Base-by-base conservation (phyloP, 2,113 vertebrate genomes). In the Callionymus lyra region DNA sequence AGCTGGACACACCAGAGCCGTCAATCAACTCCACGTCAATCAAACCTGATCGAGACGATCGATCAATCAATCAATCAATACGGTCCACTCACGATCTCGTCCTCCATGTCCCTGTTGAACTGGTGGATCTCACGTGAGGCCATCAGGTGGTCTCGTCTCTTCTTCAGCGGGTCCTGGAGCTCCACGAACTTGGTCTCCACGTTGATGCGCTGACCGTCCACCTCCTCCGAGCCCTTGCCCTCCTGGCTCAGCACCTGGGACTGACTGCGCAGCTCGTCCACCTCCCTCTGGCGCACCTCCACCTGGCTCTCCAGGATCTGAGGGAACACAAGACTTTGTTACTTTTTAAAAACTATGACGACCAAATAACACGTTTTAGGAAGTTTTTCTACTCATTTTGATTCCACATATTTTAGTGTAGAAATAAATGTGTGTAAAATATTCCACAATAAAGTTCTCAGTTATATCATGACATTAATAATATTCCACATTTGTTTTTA, bases 111-210 rank as follows among this genome's bases (percentile, higher is more conserved):
- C 10, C 92, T 58, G 80, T 93, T 95, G 83, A 94, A 96, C 83
- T 95, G 93, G 65, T 95, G 92, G 70, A 93, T 92, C 82, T 99
- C 94, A 5, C 90, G 82, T 49, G 94, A 98, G 11, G 91, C 93
- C 85, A 94, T 77, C 6, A 99, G 83, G 45, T 93, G 87, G 41
- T 89, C 84, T 34, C 93, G 90, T 45, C 95, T 87, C 56, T 88
- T 89, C 36, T 70, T 72, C 76, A 99, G 64, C 2, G 95, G 94
- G 1, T 85, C 90, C 63, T 94, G 75, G 34, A 99, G 72, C 21
- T 84, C 75, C 54, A 82, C 62, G 65, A 98, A 97, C 76, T 91
- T 97, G 51, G 79, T 84, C 77, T 99, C 92, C 63, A 99, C 94
- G 0, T 76, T 82, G 34, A 85, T 70, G 19, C 94, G 80, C 60